Base-by-base conservation (phyloP, 2,113 vertebrate species). In the Callithrix jacchus region DNA sequence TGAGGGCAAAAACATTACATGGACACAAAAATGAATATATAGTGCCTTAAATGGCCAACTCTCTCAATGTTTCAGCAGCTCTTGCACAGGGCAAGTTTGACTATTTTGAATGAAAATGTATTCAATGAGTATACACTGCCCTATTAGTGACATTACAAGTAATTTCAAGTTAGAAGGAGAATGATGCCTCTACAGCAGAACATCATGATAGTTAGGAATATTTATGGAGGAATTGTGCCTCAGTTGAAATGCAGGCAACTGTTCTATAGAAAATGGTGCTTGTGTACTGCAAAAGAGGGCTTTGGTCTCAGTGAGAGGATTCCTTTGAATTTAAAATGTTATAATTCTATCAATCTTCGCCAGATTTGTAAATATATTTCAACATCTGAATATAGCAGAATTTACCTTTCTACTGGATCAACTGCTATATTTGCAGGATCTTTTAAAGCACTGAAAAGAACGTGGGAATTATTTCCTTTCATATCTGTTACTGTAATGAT, bases 341-440 rank as follows among this genome's bases (percentile, higher is more conserved):
- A 80, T 49, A 45, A 68, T 64, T 66, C 37, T 71, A 58, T 54
- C 40, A 82, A 40, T 70, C 66, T 76, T 73, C 3, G 49, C 68
- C 58, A 87, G n/a, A 70, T 74, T 83, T 56, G 86, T 32, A 91
- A 88, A 89, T 61, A 20, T 37, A 76, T 86, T 74, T 87, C 52
- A 52, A 6, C 58, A 47, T 96, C 61, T 35, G 10, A 94, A 87
- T 96, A 76, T 3, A 91, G 91, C 68, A 91, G 79, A 90, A 97
- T 98, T 97, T 99, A 99, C 99, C 99, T 99, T 98, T 98, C 97
- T 35, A 96, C 98, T 87, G 99, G 99, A 93, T 99, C 99, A 82
- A 99, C 97, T 18, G 56, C 95, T 97, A 99, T 98, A 70, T 96
- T 98, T 90, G 98, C 98, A 11, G 99, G 99, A 89, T 73, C 98